phyloP scores from a whole-genome alignment of 2,113 vertebrate genomes.

The Vanacampus margaritifer region DNA sequence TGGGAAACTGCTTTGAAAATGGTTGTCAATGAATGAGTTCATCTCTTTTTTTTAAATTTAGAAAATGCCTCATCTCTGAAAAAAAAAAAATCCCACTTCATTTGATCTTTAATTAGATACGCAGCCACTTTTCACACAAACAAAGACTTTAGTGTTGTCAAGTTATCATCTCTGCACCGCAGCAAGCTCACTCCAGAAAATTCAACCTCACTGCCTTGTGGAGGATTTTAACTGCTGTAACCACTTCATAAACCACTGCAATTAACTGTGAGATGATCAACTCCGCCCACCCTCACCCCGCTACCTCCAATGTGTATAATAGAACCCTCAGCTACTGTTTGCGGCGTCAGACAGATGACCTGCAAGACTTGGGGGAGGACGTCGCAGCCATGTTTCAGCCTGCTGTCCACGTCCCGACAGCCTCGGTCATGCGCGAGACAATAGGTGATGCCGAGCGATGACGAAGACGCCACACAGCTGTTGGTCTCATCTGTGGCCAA shows the following conservation, averaged over 20 bases:
- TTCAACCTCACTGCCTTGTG: not conserved
- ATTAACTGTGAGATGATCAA: not conserved
- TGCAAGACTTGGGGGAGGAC: not conserved
- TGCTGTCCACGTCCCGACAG: constrained; percentile 7
- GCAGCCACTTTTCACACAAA: not conserved
- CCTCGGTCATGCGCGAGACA: not conserved
- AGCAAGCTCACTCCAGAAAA: not conserved
- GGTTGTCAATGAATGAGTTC: too few species aligned
- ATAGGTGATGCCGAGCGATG: constrained; percentile 6
- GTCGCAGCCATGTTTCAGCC: constrained; percentile 19
- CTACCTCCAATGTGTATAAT: not conserved
- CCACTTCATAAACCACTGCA: not conserved
- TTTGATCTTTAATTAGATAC: not conserved
- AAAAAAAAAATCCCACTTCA: not conserved
- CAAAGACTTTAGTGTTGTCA: not conserved
- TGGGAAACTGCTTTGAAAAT: too few species aligned
- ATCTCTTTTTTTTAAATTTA: too few species aligned
- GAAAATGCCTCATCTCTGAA: not conserved
- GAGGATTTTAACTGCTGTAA: not conserved
- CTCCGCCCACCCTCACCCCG: not conserved
- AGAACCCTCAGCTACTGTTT: not conserved
- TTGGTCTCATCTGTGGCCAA: constrained; percentile 7
- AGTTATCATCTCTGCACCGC: not conserved
- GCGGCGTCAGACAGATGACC: constrained; percentile 2
- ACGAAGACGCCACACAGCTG: constrained; percentile 8